Conservation (phyloP, 2,113 vertebrate species). For the Shinisaurus crocodilurus region DNA sequence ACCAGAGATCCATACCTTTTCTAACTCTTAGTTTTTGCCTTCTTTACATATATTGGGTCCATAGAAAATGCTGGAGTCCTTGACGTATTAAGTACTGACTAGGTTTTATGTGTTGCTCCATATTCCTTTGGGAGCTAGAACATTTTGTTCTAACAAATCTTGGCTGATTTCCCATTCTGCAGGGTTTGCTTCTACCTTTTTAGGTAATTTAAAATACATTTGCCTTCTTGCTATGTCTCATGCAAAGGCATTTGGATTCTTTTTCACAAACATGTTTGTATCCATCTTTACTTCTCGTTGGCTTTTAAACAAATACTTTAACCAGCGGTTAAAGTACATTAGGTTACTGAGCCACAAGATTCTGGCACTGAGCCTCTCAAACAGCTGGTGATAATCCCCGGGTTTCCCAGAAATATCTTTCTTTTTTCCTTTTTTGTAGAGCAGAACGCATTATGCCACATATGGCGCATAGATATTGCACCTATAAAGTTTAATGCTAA, state of each 20-base stretch:
- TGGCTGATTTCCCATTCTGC: not conserved
- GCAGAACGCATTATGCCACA: not conserved
- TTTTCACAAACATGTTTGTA: conserved; percentile 45
- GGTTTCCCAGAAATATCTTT: conserved; percentile 64
- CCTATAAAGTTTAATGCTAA: conserved; percentile 43
- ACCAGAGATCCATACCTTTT: not conserved
- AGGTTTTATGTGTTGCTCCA: not conserved
- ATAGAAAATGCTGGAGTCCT: not conserved
- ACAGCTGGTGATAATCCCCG: conserved; percentile 58
- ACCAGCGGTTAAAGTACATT: not conserved
- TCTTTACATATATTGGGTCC: not conserved
- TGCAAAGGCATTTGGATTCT: conserved; percentile 40
- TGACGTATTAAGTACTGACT: not conserved
- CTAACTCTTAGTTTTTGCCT: not conserved
- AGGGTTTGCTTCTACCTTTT: conserved; percentile 31
- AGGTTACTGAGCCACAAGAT: conserved; percentile 62
- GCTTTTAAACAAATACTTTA: conserved; percentile 12
- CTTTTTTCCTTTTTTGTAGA: not conserved
- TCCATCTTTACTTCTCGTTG: conserved; percentile 27
- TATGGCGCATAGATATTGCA: conserved; percentile 42
- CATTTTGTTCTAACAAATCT: not conserved
- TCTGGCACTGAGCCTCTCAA: conserved; percentile 52
- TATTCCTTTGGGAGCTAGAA: conserved; percentile 3
- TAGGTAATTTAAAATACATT: conserved; percentile 52
- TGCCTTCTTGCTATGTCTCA: conserved; percentile 25